Percentiles rank a stretch among this genome's conserved stretches.
These are phyloP conservation scores for Psammodynastes pulverulentus DNA, from an alignment of 2,113 vertebrate species.

Conservation along the genomic window DNA sequence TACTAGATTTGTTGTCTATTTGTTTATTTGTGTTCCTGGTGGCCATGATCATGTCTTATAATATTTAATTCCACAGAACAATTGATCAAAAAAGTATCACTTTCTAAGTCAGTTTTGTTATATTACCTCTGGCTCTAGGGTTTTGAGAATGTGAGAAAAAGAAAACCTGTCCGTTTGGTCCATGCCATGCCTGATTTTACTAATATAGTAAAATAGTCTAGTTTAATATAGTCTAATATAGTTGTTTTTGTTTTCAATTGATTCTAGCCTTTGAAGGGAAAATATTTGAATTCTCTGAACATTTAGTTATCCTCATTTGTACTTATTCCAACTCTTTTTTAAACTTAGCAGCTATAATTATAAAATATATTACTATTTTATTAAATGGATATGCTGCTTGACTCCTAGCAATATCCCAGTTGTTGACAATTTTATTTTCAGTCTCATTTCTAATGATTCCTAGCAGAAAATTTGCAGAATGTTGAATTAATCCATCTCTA, in stretches of 20 bases:
- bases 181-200: not conserved
- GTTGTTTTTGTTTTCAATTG: not conserved
- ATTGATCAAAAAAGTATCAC: not conserved
- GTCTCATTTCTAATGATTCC: not conserved
- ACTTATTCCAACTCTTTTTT: not conserved
- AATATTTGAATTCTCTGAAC: not conserved
- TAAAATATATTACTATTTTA: not conserved
- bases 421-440: not conserved
- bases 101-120: not conserved
- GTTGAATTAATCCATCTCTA: not conserved
- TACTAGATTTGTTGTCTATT: not conserved
- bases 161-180: not conserved
- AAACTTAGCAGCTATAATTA: not conserved
- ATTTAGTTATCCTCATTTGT: not conserved
- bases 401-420: not conserved
- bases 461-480: not conserved
- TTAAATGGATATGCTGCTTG: not conserved
- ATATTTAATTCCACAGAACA: not conserved
- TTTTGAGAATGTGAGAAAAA: not conserved
- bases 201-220: no score
- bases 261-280: not conserved
- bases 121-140: not conserved
- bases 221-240: not conserved
- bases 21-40: not conserved
- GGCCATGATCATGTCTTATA: not conserved